Evolutionary conservation across 2,113 vertebrate species (phyloP).

Genomic region (Lycaon pictus): DNA sequence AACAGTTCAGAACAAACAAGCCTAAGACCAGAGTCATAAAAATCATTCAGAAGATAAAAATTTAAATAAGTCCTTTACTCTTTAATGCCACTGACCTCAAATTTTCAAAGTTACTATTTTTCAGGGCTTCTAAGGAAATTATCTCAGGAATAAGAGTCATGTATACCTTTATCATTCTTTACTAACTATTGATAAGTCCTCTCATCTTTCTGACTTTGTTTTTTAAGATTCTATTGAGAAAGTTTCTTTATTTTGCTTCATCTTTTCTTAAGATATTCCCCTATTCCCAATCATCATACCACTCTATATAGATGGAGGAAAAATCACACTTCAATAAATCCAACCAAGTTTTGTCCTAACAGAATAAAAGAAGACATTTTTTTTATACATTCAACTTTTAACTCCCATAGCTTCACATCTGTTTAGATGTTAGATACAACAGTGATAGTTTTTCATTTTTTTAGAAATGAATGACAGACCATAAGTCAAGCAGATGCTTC

Average conservation of each 20-base stretch:
- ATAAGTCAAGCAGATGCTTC: conserved; percentile 65
- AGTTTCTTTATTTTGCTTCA: conserved; percentile 25
- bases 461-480: conserved; percentile 9
- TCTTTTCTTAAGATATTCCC: neutral
- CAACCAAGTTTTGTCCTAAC: conserved; percentile 32
- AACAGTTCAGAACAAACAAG: neutral
- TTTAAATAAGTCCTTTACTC: conserved; percentile 8
- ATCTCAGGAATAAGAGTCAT: neutral
- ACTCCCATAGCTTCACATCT: conserved; percentile 27
- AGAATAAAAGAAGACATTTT: conserved; percentile 53
- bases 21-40: conserved; percentile 12
- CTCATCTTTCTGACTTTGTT: neutral
- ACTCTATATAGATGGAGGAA: neutral
- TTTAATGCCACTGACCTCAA: neutral
- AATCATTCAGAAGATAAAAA: neutral
- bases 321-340: neutral
- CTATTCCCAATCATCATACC: neutral
- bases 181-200: neutral
- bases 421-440: conserved; percentile 18
- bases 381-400: conserved; percentile 31
- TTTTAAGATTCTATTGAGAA: neutral
- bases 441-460: conserved; percentile 53
- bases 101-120: conserved; percentile 29
- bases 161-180: neutral
- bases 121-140: neutral